Conservation (phyloP, 2,797 vertebrate genomes). For the Gadopsis marmoratus region DNA sequence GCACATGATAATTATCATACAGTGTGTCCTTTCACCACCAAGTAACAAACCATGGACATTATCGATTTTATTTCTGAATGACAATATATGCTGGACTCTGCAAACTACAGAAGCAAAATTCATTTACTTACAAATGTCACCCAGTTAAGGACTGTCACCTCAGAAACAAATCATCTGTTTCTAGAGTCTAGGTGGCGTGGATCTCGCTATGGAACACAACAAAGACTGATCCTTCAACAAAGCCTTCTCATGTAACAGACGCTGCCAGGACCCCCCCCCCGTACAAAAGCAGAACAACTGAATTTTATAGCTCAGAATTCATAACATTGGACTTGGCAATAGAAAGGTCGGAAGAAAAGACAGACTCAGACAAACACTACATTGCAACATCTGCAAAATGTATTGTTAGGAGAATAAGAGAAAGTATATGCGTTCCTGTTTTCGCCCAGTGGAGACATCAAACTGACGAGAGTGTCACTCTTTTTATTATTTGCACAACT, state of each 20-base stretch:
- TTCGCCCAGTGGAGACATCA: conserved; percentile 86
- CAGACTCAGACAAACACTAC: conserved; percentile 76
- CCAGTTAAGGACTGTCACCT: conserved; percentile 53
- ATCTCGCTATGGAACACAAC: conserved; percentile 61
- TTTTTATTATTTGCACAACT: conserved; percentile 61
- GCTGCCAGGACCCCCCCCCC: background rate
- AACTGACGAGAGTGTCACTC: conserved; percentile 45
- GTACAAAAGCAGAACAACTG: conserved; percentile 66
- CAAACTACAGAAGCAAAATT: conserved; percentile 77
- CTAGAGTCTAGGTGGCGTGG: conserved; percentile 43
- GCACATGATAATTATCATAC: conserved; percentile 72
- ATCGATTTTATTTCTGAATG: conserved; percentile 65
- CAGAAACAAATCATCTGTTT: conserved; percentile 41
- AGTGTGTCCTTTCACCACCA: conserved; percentile 67
- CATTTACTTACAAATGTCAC: conserved; percentile 72
- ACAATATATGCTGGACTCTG: conserved; percentile 70
- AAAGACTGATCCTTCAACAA: conserved; percentile 35
- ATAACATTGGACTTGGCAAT: conserved; percentile 74
- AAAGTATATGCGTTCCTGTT: conserved; percentile 85
- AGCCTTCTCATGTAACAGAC: conserved; percentile 23
- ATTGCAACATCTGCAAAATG: conserved; percentile 82
- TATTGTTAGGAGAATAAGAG: conserved; percentile 76
- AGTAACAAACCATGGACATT: conserved; percentile 67
- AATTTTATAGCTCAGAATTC: conserved; percentile 71
- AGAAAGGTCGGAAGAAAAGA: conserved; percentile 74